Base-by-base conservation (phyloP, 2,113 vertebrate genomes). In the Lasiurus borealis region DNA sequence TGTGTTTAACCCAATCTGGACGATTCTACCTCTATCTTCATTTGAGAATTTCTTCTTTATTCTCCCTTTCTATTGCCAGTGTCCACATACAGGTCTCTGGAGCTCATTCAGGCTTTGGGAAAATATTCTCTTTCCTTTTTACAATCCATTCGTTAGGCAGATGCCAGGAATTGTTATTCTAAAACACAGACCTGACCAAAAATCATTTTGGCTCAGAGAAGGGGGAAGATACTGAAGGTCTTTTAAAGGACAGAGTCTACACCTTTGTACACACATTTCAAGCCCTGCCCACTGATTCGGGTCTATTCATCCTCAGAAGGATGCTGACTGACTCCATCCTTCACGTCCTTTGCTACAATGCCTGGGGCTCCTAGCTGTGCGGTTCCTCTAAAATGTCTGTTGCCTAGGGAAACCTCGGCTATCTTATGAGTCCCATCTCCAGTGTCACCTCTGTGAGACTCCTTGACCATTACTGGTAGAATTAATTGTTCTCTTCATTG, bases 101-200 rank as follows among this genome's bases (percentile, higher is more conserved):
- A 27, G 68, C 16, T 72, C 50, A 89, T 44, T 59, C 21, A 84
- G 36, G 46, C 66, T 82, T 95, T 71, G 34, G 68, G 68, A 94
- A 78, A 77, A 92, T 11, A 27, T 90, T 52, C n/a, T 68, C 11
- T 23, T 92, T 64, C 8, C 25, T 13, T 80, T 77, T 77, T 59
- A 85, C 29, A 62, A 64, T 34, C 50, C 34, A 34, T 81, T 46
- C 46, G 94, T 96, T 71, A 91, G 21, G 44, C 0, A 66, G 69
- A 29, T 82, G 44, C 40, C 50, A 91, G 46, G 93, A 76, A 71
- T 80, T 62, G 21, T 31, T 91, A 50, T 27, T 86, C 92, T 93
- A 81, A 81, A 87, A 87, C 15, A 34, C 8, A 77, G n/a, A 62
- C 54, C 29, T 85, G 52, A n/a, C 89, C 7, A 94, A 31, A 84